Evolutionary conservation across 2,113 vertebrate genomes (phyloP).

Genomic region (Phaethon lepturus): DNA sequence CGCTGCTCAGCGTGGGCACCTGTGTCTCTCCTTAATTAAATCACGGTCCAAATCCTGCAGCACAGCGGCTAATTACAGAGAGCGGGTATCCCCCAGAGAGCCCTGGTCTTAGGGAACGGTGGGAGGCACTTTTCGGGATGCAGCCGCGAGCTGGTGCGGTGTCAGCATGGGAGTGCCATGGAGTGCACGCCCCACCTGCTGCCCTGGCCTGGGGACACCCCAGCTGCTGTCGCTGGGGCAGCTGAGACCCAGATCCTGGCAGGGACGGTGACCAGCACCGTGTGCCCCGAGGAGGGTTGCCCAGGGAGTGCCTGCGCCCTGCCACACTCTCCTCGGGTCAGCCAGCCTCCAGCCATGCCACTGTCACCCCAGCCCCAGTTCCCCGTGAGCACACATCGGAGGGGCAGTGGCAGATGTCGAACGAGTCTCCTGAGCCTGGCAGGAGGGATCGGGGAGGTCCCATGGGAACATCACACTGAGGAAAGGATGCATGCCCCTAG

Average conservation of each 20-base stretch:
- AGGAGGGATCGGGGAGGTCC: background rate
- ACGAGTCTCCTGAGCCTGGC: fast-evolving
- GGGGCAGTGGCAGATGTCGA: fast-evolving
- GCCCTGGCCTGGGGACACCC: background rate
- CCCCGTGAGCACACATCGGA: fast-evolving
- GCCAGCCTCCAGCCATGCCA: background rate
- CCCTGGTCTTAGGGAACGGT: fast-evolving
- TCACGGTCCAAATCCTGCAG: background rate
- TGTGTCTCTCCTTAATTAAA: background rate
- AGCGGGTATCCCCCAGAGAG: background rate
- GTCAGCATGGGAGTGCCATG: background rate
- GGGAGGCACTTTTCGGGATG: background rate
- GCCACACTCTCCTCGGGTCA: background rate
- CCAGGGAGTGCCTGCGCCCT: background rate
- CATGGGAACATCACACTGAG: fast-evolving
- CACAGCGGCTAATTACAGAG: background rate
- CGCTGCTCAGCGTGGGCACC: background rate
- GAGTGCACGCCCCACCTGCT: fast-evolving
- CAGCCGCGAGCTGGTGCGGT: fast-evolving
- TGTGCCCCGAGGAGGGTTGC: background rate
- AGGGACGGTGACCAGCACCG: background rate
- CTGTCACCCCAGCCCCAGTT: background rate
- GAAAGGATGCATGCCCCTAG: background rate
- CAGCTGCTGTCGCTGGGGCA: background rate
- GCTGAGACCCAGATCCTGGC: background rate